Base-by-base conservation (phyloP, 2,113 vertebrate genomes). In the Microcebus jonahi region DNA sequence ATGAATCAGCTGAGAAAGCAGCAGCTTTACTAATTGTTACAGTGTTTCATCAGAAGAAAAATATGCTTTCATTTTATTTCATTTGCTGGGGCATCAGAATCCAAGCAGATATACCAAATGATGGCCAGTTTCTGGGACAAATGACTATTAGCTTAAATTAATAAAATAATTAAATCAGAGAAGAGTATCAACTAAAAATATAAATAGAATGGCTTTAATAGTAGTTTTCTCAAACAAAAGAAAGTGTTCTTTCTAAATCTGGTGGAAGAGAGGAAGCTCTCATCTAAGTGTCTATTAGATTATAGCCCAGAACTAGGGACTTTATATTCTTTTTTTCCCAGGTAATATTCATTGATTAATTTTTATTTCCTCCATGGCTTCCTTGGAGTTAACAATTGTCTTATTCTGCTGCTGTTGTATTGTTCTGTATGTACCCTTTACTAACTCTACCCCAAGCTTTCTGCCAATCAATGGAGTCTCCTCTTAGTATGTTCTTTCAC, bases 31-130 rank as follows among this genome's bases (percentile, higher is more conserved):
- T 81, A 67, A 65, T 77, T 89, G 55, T 77, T 81, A 48, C 14
- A 68, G 65, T 20, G 14, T 76, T 94, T 95, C 90, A 96, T 94
- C 77, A 95, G 88, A 88, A 82, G n/a, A 89, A 90, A 93, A 81
- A 42, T 79, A 63, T 80, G 21, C 36, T 94, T 87, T 90, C 79
- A 86, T 90, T 70, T 90, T 79, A 83, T 84, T 94, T 73, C 14
- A 80, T 80, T 93, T 82, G 12, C 18, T 85, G 48, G 29, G 21
- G 25, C 8, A 63, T 76, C 39, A 85, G 68, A 95, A 63, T 88
- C 20, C 39, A 85, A 88, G 20, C 39, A 42, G 81, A 92, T 63
- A 68, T 23, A 39, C 48, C 29, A 12, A 27, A 81, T 39, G 29
- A 27, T 73, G 8, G 9, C 25, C 18, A 77, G 13, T 77, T 71